Base-by-base conservation (phyloP, 2,113 vertebrate species). In the Colistium nudipinnis region DNA sequence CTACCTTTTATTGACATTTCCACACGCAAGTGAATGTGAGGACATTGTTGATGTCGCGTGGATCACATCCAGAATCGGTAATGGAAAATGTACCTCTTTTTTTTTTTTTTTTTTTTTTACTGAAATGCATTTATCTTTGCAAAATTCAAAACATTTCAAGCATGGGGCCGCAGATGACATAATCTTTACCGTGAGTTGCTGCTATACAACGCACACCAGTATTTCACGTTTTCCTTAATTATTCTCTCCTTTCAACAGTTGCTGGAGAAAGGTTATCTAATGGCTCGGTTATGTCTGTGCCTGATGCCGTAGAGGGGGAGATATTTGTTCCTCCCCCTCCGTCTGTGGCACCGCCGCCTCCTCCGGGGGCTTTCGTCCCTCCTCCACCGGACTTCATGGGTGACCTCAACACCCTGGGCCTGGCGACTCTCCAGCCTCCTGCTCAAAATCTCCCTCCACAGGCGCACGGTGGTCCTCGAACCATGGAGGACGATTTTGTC, bases 281-380 rank as follows among this genome's bases (percentile, higher is more conserved):
- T 85, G 94, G 72, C 91, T 94, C 90, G 0, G 36, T 82, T 35
- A 66, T 78, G 35, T 88, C 82, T 35, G 38, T 88, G n/a, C 65
- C 81, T n/a, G 84, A 92, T 13, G 84, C 87, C 2, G 53, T 76
- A 51, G 92, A 93, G 9, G 93, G 93, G 22, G 91, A 92, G 3
- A 85, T 92, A 56, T 74, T 90, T 49, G 91, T 95, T 76, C 96
- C 96, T 22, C 94, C 96, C 0, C 96, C 94, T 0, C 96, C 96
- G 0, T 89, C 95, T 0, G 73, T 89, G 0, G 92, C 92, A 35
- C 93, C 94, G 14, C 94, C 94, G n/a, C 91, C 90, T 8, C 93
- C 92, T 41, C 93, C 93, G 27, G 83, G 88, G 11, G 38, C 38
- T 24, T 88, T 87, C 20, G 24, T 84, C 24, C 75, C 62, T 2